Conservation (phyloP, 2,113 vertebrate species). For the mouse (Mus musculus) region GRCm39 chr4:54719501-54720000, state of each 20-base stretch:
- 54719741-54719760: background rate
- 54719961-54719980: background rate
- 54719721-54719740: background rate
- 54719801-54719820: conserved; percentile 6
- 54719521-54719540: too few relatives aligned
- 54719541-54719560: background rate
- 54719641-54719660: background rate
- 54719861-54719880: background rate
- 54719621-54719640: background rate
- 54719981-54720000: background rate
- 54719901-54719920: background rate
- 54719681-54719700: background rate
- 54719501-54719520: background rate
- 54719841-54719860: conserved; percentile 30
- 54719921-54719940: background rate
- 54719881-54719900: background rate
- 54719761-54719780: background rate
- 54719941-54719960: background rate
- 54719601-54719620: background rate
- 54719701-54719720: background rate
- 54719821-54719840: conserved; percentile 26
- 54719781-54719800: background rate
- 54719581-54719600: background rate
- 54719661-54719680: conserved; percentile 29
- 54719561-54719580: background rate